These are phyloP conservation scores for Tichodroma muraria DNA, from an alignment of 2,113 vertebrate species.

Conservation along the genomic window DNA sequence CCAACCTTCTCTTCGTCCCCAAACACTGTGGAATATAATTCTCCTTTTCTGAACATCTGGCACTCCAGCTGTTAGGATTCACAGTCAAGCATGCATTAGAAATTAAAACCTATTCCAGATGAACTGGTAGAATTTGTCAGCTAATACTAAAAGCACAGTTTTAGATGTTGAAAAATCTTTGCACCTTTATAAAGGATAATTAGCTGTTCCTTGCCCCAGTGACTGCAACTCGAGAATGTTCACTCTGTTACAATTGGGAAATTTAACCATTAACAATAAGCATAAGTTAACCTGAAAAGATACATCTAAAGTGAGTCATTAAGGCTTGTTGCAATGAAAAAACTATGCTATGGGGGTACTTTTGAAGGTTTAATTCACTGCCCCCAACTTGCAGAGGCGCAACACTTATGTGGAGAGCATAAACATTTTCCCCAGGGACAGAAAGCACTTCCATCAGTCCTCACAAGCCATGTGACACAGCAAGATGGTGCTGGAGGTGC, in stretches of 20 bases:
- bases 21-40: not conserved
- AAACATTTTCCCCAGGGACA: not conserved
- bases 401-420: not conserved
- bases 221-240: not conserved
- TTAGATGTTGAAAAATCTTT: not conserved
- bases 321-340: not conserved
- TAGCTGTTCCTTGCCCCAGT: not conserved
- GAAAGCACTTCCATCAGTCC: not conserved
- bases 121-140: not conserved
- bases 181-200: not conserved
- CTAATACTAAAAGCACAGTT: not conserved
- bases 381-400: not conserved
- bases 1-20: not conserved
- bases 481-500: not conserved
- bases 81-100: not conserved
- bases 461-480: not conserved
- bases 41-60: not conserved
- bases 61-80: not conserved
- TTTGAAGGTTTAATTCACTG: not conserved
- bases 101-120: not conserved
- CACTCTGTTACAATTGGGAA: not conserved
- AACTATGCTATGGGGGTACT: accelerated
- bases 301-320: not conserved
- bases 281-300: not conserved
- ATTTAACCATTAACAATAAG: not conserved